Evolutionary conservation across 2,113 vertebrate genomes (phyloP).

Genomic region (Gavialis gangeticus): DNA sequence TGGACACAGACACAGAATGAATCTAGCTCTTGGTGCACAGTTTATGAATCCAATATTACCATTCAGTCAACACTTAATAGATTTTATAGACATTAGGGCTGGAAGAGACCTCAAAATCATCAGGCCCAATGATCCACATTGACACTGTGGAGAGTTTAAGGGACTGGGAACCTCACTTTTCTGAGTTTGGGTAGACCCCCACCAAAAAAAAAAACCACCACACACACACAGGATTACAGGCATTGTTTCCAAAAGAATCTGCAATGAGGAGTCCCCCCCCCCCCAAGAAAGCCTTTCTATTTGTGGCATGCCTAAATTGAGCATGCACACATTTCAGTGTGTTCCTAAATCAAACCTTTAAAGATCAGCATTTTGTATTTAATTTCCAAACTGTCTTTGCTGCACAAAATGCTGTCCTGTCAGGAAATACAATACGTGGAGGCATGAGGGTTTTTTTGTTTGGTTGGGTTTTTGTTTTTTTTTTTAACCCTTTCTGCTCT

Average conservation of each 20-base stretch:
- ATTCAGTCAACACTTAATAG: too few species aligned
- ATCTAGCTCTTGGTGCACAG: too few species aligned
- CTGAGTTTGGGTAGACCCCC: fast-evolving
- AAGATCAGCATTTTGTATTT: not conserved
- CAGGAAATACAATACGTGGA: not conserved
- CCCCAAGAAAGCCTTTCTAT: not conserved
- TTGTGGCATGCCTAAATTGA: not conserved
- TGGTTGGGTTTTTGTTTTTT: fast-evolving
- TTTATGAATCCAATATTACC: too few species aligned
- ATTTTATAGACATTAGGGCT: too few species aligned
- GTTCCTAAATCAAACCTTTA: not conserved
- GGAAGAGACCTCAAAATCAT: too few species aligned
- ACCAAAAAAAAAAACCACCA: not conserved
- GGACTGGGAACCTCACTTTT: not conserved
- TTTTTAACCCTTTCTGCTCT: not conserved
- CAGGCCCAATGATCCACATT: too few species aligned
- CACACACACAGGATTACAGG: not conserved
- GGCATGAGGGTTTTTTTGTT: not conserved
- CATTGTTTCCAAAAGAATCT: not conserved
- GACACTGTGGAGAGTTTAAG: too few species aligned
- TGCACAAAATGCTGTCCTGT: not conserved
- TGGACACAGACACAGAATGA: too few species aligned
- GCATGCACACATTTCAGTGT: not conserved
- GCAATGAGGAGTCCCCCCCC: too few species aligned
- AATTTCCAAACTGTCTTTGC: not conserved